Conservation (phyloP, 2,113 vertebrate species). For the Dasypus novemcinctus region DNA sequence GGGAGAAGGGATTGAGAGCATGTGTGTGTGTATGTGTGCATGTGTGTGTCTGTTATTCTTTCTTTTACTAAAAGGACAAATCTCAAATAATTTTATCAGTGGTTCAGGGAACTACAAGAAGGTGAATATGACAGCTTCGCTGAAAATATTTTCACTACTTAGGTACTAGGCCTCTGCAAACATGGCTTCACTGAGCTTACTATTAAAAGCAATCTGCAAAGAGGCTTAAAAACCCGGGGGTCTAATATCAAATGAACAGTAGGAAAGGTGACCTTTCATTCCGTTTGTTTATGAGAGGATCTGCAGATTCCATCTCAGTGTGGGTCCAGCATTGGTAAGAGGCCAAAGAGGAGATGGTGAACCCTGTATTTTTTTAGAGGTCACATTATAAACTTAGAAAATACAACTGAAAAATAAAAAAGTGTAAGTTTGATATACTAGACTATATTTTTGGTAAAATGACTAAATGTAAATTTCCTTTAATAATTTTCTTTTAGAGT, state of each 20-base stretch:
- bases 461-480: neutral
- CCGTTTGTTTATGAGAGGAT: constrained; percentile 48
- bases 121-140: neutral
- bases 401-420: constrained; percentile 24
- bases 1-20: neutral
- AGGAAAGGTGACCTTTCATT: constrained; percentile 65
- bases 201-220: constrained; percentile 64
- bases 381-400: constrained; percentile 55
- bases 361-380: constrained; percentile 33
- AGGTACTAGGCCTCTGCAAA: neutral
- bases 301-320: constrained; percentile 45
- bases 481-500: neutral
- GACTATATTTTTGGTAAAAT: neutral
- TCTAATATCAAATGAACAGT: constrained; percentile 43
- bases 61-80: neutral
- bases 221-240: constrained; percentile 60
- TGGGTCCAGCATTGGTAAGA: constrained; percentile 24
- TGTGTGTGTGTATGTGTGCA: fast-evolving
- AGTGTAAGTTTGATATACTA: neutral
- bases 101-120: neutral
- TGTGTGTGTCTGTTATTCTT: neutral
- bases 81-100: constrained; percentile 36
- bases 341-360: constrained; percentile 49
- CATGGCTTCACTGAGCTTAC: neutral
- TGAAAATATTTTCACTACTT: constrained; percentile 25